phyloP scores from a whole-genome alignment of 1,140 invertebrate species.

The Dendroctonus valens region DNA sequence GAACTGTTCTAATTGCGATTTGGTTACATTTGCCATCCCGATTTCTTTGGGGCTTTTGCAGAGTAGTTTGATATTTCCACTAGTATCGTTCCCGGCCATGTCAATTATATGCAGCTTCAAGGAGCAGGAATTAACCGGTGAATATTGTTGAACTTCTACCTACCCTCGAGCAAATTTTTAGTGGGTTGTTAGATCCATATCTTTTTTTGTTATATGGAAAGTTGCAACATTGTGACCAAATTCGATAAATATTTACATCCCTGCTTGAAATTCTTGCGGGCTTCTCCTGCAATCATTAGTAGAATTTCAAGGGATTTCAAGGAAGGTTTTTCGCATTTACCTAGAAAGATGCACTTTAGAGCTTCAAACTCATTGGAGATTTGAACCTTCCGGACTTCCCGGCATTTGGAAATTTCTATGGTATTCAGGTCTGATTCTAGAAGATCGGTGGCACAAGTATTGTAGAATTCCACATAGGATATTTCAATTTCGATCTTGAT shows the following conservation, averaged over 20 bases:
- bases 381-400: slow-evolving; percentile 23
- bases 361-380: slow-evolving; percentile 31
- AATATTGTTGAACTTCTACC: background rate
- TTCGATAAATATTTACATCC: slow-evolving; percentile 36
- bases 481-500: slow-evolving; percentile 39
- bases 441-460: slow-evolving; percentile 36
- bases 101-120: slow-evolving; percentile 46
- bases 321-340: slow-evolving; percentile 17
- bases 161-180: slow-evolving; percentile 37
- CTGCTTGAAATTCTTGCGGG: slow-evolving; percentile 35
- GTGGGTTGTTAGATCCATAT: slow-evolving; percentile 36
- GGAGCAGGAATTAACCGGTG: background rate
- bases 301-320: background rate
- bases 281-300: slow-evolving; percentile 36
- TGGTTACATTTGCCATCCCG: slow-evolving; percentile 42
- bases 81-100: slow-evolving; percentile 42
- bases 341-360: slow-evolving; percentile 38
- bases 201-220: slow-evolving; percentile 36
- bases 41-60: slow-evolving; percentile 41
- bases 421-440: slow-evolving; percentile 33
- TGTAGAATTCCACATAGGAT: slow-evolving; percentile 42
- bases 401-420: slow-evolving; percentile 20
- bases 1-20: slow-evolving; percentile 46
- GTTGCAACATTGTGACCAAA: slow-evolving; percentile 38
- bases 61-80: slow-evolving; percentile 32